Evolutionary conservation across 64 coral and sea anemone genomes (phyloP), one percentile per base, ranked within the genome.

Genomic region (Anthopleura sola): DNA sequence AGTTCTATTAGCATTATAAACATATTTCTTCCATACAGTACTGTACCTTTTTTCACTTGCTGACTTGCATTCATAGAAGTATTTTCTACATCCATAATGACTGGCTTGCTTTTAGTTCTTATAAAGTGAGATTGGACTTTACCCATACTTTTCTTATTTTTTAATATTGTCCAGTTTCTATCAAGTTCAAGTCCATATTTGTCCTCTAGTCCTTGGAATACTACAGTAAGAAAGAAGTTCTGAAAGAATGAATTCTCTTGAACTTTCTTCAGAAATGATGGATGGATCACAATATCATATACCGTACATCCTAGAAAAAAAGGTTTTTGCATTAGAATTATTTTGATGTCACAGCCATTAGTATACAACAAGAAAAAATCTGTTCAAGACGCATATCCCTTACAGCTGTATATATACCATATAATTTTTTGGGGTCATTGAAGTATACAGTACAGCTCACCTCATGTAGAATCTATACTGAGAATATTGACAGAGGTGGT

Each of bases 131-230:
- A 54, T 24, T 94, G 93, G 31, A 95, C 34, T 33, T 75, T 69
- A 37, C 97, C 97, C 68, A 99, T 90, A 36, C 85, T 87, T 82
- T 99, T 99, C 55, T 87, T 94, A 75, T 99, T 99, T 54, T 99
- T 99, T 7, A 99, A 68, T 44, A 94, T 82, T 32, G 93, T 89
- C 97, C 97, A 99, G 23, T 92, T 92, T 78, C 87, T 86, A 50
- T 84, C 86, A 1, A 99, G 77, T 77, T 91, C 87, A 37, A 92
- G 53, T 3, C 82, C 81, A 89, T 92, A 99, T 86, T 99, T 99
- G 24, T 88, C 87, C 85, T 99, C 92, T 74, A 99, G 87, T 56
- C 97, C 97, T 86, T 99, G 92, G 71, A 95, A 99, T 23, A 99
- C 88, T 66, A 99, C 78, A 50, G 88, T 90, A 48, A 99, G 78